Evolutionary conservation across 2,888 invertebrate genomes (phyloP).

Genomic region (Lamellibrachia columna): DNA sequence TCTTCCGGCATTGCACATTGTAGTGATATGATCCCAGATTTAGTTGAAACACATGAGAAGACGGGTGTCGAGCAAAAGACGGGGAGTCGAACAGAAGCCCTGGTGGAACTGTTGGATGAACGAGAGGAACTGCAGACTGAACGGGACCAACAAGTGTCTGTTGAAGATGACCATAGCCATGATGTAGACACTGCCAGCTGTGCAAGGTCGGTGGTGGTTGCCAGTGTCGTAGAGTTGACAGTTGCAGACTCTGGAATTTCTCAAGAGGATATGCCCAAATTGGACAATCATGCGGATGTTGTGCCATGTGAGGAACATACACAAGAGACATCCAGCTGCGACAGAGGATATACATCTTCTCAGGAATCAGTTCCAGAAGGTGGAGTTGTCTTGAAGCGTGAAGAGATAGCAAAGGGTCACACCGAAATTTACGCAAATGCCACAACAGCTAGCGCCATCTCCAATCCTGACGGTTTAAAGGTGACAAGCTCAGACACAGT

Average conservation of each 20-base stretch:
- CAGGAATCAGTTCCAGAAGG: not conserved
- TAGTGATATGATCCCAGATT: not conserved
- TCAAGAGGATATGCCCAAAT: not conserved
- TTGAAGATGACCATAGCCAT: not conserved
- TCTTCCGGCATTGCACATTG: not conserved
- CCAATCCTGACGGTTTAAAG: not conserved
- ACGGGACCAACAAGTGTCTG: not conserved
- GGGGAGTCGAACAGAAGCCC: not conserved
- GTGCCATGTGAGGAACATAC: not conserved
- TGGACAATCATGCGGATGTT: not conserved
- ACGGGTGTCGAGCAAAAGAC: too few relatives aligned
- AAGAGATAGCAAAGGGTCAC: not conserved
- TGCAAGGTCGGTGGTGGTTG: not conserved
- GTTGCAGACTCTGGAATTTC: not conserved
- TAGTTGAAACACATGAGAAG: not conserved
- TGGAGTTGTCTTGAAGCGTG: not conserved
- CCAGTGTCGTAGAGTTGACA: not conserved
- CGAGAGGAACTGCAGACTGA: not conserved
- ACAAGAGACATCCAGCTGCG: not conserved
- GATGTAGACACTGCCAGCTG: not conserved
- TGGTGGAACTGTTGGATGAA: not conserved
- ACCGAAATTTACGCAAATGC: not conserved
- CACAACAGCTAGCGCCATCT: not conserved
- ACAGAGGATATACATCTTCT: not conserved
- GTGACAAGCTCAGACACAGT: not conserved